These are phyloP conservation scores for Cliona cf. orientalis DNA, from an alignment of 37 sponge, comb jelly and placozoan genomes.

Conservation along the genomic window DNA sequence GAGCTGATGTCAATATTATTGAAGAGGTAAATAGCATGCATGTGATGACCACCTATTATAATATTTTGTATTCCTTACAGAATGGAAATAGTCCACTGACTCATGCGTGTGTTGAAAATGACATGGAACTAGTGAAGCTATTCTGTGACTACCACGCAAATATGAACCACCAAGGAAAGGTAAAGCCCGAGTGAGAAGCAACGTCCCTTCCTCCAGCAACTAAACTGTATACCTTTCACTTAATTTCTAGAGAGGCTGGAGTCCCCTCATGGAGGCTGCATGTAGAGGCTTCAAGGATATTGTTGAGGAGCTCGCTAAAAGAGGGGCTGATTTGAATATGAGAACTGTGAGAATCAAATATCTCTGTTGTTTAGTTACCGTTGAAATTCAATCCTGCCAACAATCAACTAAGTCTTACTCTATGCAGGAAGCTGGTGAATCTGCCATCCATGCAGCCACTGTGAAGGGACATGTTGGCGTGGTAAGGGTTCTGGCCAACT, in stretches of 20 bases:
- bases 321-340: constrained; percentile 1
- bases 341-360: neutral
- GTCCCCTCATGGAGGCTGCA: constrained; percentile 39
- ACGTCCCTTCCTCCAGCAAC: too few relatives aligned
- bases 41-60: neutral
- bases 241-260: constrained; percentile 22
- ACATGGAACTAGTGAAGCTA: constrained; percentile 14
- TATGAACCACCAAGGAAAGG: constrained; percentile 6
- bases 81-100: constrained; percentile 19
- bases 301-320: constrained; percentile 7
- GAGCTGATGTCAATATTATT: neutral
- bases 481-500: neutral
- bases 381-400: neutral
- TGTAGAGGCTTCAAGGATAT: neutral
- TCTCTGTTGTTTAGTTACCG: neutral
- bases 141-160: constrained; percentile 13
- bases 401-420: too few relatives aligned
- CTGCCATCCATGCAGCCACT: constrained; percentile 10
- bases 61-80: neutral
- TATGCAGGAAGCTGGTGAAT: constrained; percentile 14
- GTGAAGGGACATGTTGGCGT: neutral
- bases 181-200: too few relatives aligned
- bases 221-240: too few relatives aligned
- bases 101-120: neutral
- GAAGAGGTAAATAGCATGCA: neutral